Conservation (phyloP, 2,113 vertebrate genomes). For the Neoarius graeffei region DNA sequence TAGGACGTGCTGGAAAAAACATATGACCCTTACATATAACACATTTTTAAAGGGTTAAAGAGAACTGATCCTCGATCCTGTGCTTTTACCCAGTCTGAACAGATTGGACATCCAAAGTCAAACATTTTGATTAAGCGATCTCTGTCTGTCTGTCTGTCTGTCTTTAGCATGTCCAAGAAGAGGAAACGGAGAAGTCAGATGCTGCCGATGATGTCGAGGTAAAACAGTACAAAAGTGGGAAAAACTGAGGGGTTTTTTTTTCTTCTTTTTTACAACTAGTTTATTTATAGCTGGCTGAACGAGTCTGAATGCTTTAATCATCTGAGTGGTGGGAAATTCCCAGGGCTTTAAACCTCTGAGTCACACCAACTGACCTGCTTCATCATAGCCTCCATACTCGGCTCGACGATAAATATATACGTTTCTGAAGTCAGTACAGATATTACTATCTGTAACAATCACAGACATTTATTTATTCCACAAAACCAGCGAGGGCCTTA, state of each 20-base stretch:
- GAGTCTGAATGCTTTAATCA: background rate
- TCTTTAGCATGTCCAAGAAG: conserved; percentile 15
- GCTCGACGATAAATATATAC: no score
- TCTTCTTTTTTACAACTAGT: background rate
- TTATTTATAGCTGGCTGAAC: background rate
- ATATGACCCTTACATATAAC: no score
- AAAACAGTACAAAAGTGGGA: background rate
- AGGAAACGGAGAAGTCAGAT: conserved; percentile 17
- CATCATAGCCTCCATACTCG: background rate
- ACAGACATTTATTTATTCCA: background rate
- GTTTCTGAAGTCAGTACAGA: background rate
- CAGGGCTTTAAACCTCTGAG: background rate
- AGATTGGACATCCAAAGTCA: background rate
- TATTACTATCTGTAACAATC: background rate
- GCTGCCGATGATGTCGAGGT: conserved; percentile 44
- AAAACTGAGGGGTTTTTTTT: background rate
- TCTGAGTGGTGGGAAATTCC: background rate
- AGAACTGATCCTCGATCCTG: background rate
- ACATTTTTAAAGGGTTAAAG: no score
- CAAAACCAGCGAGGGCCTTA: background rate
- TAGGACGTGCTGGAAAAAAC: no score
- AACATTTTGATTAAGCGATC: background rate
- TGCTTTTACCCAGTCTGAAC: background rate
- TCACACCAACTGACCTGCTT: background rate
- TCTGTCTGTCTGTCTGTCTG: background rate